Percentiles rank a stretch among this genome's conserved stretches.
These are phyloP conservation scores for Loriculus beryllinus DNA, from an alignment of 2,797 vertebrate genomes.

Conservation along the genomic window DNA sequence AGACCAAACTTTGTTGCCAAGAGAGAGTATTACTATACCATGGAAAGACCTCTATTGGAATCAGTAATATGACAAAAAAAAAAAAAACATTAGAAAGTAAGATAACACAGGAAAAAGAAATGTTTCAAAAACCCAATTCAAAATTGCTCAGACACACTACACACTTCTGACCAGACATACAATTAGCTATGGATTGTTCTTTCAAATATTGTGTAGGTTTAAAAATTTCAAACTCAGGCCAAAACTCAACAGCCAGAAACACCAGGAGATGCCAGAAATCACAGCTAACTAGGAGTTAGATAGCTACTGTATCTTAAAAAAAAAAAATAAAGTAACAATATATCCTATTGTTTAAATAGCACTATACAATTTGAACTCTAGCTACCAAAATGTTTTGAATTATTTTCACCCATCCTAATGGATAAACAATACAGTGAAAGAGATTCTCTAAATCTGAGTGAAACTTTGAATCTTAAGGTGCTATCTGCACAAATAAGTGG, in stretches of 20 bases:
- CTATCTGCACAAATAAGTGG: not conserved
- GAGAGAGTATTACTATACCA: not conserved
- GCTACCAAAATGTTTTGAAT: not conserved
- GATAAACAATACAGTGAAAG: not conserved
- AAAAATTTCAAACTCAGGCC: not conserved
- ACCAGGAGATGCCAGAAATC: not conserved
- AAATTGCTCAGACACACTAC: not conserved
- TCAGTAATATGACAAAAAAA: not conserved
- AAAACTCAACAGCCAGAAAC: not conserved
- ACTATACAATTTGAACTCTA: rapidly evolving
- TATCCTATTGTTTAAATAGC: not conserved
- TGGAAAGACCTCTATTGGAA: not conserved
- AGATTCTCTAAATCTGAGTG: not conserved
- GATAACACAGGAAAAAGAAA: not conserved
- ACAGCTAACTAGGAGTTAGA: not conserved
- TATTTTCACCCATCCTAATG: not conserved
- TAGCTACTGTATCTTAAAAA: not conserved
- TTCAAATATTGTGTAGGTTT: not conserved
- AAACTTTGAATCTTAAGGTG: not conserved
- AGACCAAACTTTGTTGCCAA: not conserved
- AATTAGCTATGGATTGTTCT: not conserved
- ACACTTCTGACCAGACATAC: not conserved
- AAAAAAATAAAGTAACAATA: not conserved
- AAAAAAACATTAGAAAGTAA: not conserved
- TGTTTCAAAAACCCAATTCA: not conserved